Base-by-base conservation (phyloP, 2,888 invertebrate genomes). In the Agriotes lineatus region DNA sequence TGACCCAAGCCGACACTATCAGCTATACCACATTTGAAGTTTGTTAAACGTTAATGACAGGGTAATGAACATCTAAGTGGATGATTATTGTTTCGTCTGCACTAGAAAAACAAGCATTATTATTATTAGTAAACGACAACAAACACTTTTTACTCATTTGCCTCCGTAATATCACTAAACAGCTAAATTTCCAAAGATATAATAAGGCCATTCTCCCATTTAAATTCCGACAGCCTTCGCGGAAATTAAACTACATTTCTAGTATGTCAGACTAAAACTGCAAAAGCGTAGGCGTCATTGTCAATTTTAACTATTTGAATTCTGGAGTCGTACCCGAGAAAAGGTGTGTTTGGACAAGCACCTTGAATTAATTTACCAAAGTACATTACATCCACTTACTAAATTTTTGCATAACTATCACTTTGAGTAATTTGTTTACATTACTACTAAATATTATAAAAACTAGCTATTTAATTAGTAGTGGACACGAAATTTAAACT, bases 301-400 rank as follows among this genome's bases (percentile, higher is more conserved):
- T 33, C 33, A 52, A 52, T 48, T 48, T 22, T 48, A 22, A 48
- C 10, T 48, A 12, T 22, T 22, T 48, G 22, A 48, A 48, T 48
- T 18, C 22, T 3, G 22, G 22, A 22, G 2, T 22, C 22, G 22
- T 48, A 48, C 22, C 12, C n/a, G 12, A 22, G n/a, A 12, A 10
- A 20, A 45, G n/a, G 48, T 48, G 22, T 10, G 22, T 10, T 25
- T 25, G 5, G 5, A 10, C 45, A n/a, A 2, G 45, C 19, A 45
- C 20, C 20, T 45, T 45, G 20, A 20, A n/a, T 42, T 42, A 42
- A 42, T 42, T 42, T 42, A 42, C 12, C n/a, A 37, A 37, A 37
- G 6, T 12, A 12, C n/a, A 12, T 42, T 42, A 14, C 14, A 42
- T 42, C 42, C 14, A 42, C 42, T 18, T 42, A 42, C 42, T 14